phyloP scores from a whole-genome alignment of 2,797 vertebrate species.

The Pangasius macronema region DNA sequence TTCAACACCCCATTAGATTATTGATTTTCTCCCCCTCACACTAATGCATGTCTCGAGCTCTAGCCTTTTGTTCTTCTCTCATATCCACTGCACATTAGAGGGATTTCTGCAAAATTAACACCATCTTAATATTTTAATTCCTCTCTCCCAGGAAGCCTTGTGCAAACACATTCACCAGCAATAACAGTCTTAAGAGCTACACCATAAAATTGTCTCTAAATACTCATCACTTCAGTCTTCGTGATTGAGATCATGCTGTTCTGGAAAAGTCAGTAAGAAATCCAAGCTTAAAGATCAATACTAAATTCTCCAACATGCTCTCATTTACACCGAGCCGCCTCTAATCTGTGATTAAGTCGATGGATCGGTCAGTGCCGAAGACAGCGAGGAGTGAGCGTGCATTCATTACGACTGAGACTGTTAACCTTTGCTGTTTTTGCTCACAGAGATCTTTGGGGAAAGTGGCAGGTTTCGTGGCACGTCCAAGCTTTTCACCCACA shows the following conservation, averaged over 20 bases:
- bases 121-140: not conserved
- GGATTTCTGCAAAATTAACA: not conserved
- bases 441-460: not conserved
- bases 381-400: constrained; percentile 1
- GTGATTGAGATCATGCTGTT: not conserved
- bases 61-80: not conserved
- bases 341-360: not conserved
- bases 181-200: not conserved
- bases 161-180: not conserved
- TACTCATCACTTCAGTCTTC: not conserved
- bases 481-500: not conserved
- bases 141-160: not conserved
- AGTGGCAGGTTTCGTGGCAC: not conserved
- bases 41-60: not conserved
- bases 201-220: not conserved
- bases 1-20: not conserved
- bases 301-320: not conserved
- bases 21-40: not conserved
- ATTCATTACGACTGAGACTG: not conserved
- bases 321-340: not conserved
- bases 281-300: not conserved
- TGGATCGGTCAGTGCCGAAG: not conserved
- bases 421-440: not conserved
- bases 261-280: not conserved
- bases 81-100: not conserved